These are phyloP conservation scores for Apus apus DNA, from an alignment of 2,113 vertebrate genomes.

Conservation along the genomic window DNA sequence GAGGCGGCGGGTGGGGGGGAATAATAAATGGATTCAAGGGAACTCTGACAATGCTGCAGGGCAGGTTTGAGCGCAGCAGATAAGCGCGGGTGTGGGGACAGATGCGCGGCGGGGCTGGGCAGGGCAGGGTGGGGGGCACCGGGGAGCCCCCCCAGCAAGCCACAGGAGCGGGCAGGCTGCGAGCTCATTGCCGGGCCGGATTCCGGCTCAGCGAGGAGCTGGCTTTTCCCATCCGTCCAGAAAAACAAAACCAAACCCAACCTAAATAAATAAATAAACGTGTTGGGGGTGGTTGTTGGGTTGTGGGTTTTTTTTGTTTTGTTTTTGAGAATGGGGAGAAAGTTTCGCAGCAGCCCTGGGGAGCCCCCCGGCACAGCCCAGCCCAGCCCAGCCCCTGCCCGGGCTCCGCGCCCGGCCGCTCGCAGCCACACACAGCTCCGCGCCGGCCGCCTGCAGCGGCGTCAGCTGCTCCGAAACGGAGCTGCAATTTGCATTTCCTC, in stretches of 20 bases:
- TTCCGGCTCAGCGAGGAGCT: rapidly evolving
- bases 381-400: too few relatives aligned
- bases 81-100: neutral
- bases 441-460: neutral
- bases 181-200: too few relatives aligned
- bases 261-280: too few relatives aligned
- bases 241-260: too few relatives aligned
- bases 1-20: neutral
- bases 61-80: constrained; percentile 27
- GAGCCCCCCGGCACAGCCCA: too few relatives aligned
- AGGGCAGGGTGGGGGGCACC: neutral
- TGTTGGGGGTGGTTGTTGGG: too few relatives aligned
- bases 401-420: neutral
- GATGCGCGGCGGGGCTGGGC: neutral
- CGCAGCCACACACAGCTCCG: neutral
- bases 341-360: neutral
- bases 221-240: neutral
- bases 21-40: neutral
- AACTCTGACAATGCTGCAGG: constrained; percentile 47
- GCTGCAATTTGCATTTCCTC: neutral
- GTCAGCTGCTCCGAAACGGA: neutral
- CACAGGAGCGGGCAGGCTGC: rapidly evolving
- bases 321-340: neutral
- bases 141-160: neutral
- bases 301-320: too few relatives aligned